These are phyloP conservation scores for Cathartes aura DNA, from an alignment of 2,113 vertebrate genomes.

Conservation along the genomic window DNA sequence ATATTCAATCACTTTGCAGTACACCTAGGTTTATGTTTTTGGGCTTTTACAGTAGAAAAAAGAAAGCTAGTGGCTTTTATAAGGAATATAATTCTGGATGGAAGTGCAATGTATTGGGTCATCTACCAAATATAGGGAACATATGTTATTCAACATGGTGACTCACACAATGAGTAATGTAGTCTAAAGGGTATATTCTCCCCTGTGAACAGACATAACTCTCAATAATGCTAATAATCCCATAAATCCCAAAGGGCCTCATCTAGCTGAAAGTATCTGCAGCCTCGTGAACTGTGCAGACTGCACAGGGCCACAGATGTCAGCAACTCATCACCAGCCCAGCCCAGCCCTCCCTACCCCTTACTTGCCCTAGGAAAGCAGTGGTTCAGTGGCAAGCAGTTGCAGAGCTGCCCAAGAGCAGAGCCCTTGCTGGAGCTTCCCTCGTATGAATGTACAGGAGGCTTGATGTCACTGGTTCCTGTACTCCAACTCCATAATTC, in stretches of 20 bases:
- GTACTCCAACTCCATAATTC: neutral
- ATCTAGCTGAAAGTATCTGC: neutral
- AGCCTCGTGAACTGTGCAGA: neutral
- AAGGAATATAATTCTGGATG: neutral
- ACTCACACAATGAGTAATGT: constrained; percentile 38
- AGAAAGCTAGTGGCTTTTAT: neutral
- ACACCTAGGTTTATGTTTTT: neutral
- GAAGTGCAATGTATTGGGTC: neutral
- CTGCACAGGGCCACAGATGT: neutral
- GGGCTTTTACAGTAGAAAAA: neutral
- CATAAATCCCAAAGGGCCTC: neutral
- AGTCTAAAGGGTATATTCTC: constrained; percentile 11
- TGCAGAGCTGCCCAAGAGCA: neutral
- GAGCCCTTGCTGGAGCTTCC: rapidly evolving
- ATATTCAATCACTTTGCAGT: neutral
- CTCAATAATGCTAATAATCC: constrained; percentile 26
- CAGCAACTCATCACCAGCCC: neutral
- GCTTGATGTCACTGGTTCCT: neutral
- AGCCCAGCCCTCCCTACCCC: neutral
- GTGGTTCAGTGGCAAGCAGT: neutral
- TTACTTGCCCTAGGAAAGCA: neutral
- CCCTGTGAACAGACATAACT: neutral
- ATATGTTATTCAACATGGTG: constrained; percentile 23
- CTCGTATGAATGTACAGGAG: rapidly evolving
- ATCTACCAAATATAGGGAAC: constrained; percentile 40